Evolutionary conservation across 1,140 invertebrate species (phyloP), one percentile per base, ranked within the genome.

Genomic region (Meloidogyne floridensis): DNA sequence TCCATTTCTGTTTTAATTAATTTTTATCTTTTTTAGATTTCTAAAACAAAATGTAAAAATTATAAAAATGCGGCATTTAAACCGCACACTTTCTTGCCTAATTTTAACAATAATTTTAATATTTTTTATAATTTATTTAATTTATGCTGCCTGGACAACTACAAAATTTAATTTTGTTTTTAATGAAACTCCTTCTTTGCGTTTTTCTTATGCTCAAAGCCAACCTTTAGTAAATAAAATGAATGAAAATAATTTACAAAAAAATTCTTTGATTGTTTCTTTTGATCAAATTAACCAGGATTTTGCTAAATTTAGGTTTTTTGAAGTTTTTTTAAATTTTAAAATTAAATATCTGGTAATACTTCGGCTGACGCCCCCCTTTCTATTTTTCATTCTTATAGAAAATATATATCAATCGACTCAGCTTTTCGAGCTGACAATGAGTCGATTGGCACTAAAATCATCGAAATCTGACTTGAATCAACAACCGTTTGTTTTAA

Each of bases 41-140:
- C 0, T 47, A 4, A 47, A 47, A 47, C 7, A 47, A 47, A 47
- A 47, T 47, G 47, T 47, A 47, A 47, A 47, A 65, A 65, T 65
- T n/a, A 3, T n/a, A 65, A n/a, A 15, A 59, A 65, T 65, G 59
- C 59, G 59, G n/a, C 6, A 65, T 65, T 65, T 65, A 65, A n/a
- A 65, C n/a, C n/a, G n/a, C 59, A n/a, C 59, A n/a, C 59, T 6
- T 65, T 65, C 59, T 65, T 65, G 15, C 59, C 59, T 65, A 65
- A n/a, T 65, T 6, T n/a, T 6, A n/a, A n/a, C n/a, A n/a, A n/a
- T 65, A 13, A n/a, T 65, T 65, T 18, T n/a, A 5, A n/a, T 65
- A 65, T 65, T 65, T 65, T 65, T 65, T 18, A 18, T 65, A 65
- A 65, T 65, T 65, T 65, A 65, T 65, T 65, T 65, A 65, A 65